Conservation (phyloP, 2,797 vertebrate species). For the Taenioides sp. region DNA sequence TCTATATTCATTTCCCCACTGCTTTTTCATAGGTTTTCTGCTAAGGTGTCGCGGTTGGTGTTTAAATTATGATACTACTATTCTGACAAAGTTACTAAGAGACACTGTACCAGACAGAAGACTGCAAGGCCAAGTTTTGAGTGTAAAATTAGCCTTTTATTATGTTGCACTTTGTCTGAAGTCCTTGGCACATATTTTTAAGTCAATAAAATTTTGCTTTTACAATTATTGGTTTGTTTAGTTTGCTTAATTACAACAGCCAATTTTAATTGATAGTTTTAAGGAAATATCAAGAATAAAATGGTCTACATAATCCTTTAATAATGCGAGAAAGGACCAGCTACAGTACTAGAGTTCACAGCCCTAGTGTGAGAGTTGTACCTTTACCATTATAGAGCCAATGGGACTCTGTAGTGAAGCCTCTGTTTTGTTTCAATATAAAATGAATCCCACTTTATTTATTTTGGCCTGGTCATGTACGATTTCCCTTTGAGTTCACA, state of each 20-base stretch:
- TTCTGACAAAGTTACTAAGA: too few relatives aligned
- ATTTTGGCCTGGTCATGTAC: not conserved
- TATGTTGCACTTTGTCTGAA: not conserved
- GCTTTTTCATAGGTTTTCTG: not conserved
- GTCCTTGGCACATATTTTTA: not conserved
- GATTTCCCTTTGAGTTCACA: constrained; percentile 1
- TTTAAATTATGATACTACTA: not conserved
- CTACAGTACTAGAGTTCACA: too few relatives aligned
- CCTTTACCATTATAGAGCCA: not conserved
- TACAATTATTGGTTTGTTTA: not conserved
- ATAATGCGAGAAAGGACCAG: too few relatives aligned
- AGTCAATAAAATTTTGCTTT: not conserved
- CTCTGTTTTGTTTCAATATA: not conserved
- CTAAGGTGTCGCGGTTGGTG: not conserved
- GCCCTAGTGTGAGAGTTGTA: not conserved
- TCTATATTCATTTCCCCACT: not conserved
- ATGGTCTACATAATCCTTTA: too few relatives aligned
- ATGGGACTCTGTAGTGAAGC: not conserved
- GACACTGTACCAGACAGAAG: too few relatives aligned
- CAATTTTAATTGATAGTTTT: too few relatives aligned
- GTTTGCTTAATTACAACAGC: too few relatives aligned
- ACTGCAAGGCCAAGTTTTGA: not conserved
- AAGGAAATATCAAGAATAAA: too few relatives aligned
- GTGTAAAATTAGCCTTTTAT: not conserved
- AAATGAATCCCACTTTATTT: not conserved